phyloP scores from a whole-genome alignment of 2,113 vertebrate species.

The Aythya baeri region DNA sequence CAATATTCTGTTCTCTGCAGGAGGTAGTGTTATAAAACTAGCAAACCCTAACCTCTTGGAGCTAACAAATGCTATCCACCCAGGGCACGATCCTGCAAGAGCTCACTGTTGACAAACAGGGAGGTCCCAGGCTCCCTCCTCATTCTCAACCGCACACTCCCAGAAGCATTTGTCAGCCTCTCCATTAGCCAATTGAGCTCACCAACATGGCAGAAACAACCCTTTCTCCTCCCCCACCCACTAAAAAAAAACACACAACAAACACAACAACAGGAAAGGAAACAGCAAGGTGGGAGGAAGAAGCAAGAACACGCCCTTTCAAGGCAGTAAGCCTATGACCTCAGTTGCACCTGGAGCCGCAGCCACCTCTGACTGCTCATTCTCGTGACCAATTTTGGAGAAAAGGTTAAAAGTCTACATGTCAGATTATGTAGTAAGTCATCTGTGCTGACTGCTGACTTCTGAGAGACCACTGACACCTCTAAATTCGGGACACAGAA shows the following conservation, averaged over 20 bases:
- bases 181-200: background rate
- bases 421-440: background rate
- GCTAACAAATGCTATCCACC: background rate
- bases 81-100: background rate
- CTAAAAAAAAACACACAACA: background rate
- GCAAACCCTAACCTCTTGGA: constrained; percentile 3
- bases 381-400: background rate
- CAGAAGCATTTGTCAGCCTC: constrained; percentile 40
- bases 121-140: constrained; percentile 26
- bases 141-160: constrained; percentile 28
- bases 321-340: background rate
- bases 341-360: background rate
- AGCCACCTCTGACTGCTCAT: background rate
- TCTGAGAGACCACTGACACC: background rate
- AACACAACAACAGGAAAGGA: background rate
- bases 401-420: background rate
- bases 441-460: background rate
- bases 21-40: background rate
- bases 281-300: background rate
- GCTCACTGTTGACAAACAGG: constrained; percentile 54
- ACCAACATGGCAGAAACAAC: constrained; percentile 16
- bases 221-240: background rate
- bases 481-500: background rate
- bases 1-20: background rate
- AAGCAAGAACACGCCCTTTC: background rate